These are phyloP conservation scores for Prosapia bicincta DNA, from an alignment of 2,888 invertebrate species.

Conservation along the genomic window DNA sequence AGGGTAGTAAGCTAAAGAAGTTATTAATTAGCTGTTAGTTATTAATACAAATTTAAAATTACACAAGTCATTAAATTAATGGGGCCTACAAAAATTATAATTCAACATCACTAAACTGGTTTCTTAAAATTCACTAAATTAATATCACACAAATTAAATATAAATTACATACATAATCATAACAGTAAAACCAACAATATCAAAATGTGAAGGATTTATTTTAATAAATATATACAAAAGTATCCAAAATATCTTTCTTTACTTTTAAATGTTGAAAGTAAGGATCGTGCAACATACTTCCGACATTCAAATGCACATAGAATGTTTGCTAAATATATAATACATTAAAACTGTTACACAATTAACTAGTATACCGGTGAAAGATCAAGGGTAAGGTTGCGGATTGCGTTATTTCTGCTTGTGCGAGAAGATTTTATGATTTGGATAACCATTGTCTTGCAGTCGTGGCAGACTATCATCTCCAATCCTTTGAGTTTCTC, in stretches of 20 bases:
- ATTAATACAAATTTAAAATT: too few species aligned
- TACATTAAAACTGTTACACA: neutral
- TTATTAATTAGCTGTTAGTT: too few species aligned
- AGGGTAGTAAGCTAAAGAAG: too few species aligned
- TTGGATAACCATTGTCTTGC: conserved; percentile 90
- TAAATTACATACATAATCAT: neutral
- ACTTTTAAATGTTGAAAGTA: neutral
- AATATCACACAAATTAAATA: conserved; percentile 24
- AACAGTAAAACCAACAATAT: neutral
- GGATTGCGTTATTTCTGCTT: conserved; percentile 75
- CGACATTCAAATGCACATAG: neutral
- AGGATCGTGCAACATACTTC: neutral
- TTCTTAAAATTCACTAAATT: conserved; percentile 3
- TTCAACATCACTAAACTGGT: neutral
- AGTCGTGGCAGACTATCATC: conserved; percentile 92
- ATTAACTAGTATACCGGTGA: conserved; percentile 65
- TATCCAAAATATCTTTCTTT: neutral
- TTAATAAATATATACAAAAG: neutral
- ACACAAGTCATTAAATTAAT: too few species aligned
- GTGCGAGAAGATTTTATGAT: conserved; percentile 87
- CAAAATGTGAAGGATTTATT: neutral
- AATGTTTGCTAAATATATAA: neutral
- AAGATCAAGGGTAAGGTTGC: conserved; percentile 77
- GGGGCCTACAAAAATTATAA: neutral
- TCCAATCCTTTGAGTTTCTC: conserved; percentile 56